Evolutionary conservation across 2,797 vertebrate genomes (phyloP).

Genomic region (Acomys russatus): DNA sequence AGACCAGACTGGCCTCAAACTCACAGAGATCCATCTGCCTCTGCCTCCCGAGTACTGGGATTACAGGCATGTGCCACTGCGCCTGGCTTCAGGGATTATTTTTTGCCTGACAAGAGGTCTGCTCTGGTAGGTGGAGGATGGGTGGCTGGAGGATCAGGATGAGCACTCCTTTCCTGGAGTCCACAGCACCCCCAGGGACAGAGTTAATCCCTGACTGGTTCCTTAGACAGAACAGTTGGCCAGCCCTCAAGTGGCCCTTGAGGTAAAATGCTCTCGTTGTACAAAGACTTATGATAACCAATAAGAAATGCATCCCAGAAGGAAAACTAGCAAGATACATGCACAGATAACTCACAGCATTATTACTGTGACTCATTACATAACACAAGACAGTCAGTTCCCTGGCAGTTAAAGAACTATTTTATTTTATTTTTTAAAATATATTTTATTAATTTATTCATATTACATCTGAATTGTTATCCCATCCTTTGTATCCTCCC

Average conservation of each 20-base stretch:
- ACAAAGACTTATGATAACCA: conserved; percentile 19
- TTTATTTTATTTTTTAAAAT: background rate
- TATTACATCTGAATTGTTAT: too few relatives aligned
- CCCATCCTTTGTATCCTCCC: too few relatives aligned
- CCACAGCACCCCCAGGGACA: background rate
- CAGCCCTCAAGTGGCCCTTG: conserved; percentile 54
- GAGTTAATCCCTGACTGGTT: conserved; percentile 4
- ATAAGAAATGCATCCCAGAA: conserved; percentile 32
- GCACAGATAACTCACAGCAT: background rate
- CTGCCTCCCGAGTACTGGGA: too few relatives aligned
- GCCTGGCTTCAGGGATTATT: too few relatives aligned
- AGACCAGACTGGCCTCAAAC: too few relatives aligned
- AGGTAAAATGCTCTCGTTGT: conserved; percentile 43
- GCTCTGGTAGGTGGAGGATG: background rate
- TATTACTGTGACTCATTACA: background rate
- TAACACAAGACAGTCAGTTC: background rate
- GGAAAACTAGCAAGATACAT: background rate
- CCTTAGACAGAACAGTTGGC: background rate
- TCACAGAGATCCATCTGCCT: too few relatives aligned
- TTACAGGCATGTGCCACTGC: too few relatives aligned
- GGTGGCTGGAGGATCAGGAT: background rate
- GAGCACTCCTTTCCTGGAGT: background rate
- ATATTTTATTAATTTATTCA: too few relatives aligned
- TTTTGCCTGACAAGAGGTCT: background rate
- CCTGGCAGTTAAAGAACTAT: conserved; percentile 5